Base-by-base conservation (phyloP, 2,888 invertebrate species). In the Rhagium mordax region DNA sequence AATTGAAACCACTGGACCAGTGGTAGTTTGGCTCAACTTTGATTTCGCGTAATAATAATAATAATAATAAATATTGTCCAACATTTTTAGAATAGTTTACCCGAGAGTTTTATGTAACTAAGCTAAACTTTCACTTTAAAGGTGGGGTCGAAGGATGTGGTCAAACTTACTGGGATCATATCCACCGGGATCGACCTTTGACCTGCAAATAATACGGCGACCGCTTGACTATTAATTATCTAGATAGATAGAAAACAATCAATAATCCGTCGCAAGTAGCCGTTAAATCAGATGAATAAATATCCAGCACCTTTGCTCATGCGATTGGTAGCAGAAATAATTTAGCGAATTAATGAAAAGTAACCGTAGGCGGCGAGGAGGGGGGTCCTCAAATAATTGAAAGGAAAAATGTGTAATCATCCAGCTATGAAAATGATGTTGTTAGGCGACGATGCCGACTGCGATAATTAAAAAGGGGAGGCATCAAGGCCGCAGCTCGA, bases 371-470 rank as follows among this genome's bases (percentile, higher is more conserved):
- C 13, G 21, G 51, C 29, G 27, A n/a, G 49, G 18, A n/a, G 8
- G 64, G 64, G 3, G 51, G 64, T 49, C 49, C 7, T 10, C 41
- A 48, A 24, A 64, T 64, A 64, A 64, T 49, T 49, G 64, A 64
- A 48, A 64, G 64, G 64, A 51, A 64, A 59, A 64, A 64, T 64
- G 51, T 49, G 64, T 64, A 64, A 33, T 51, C 64, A 64, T 27
- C 64, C 24, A 10, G 64, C 24, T 64, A 51, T 64, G 49, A 64
- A 51, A 64, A 64, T 51, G 49, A 64, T 48, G 41, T 18, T 48
- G 48, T 64, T 51, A 15, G 51, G 27, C n/a, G 27, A 29, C 51
- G 16, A 21, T 51, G 16, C 64, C 49, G 29, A 51, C 64, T 64
- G 64, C 29, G 49, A 49, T 64, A 51, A 64, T 64, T 51, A 64